Evolutionary conservation across 2,113 vertebrate species (phyloP), one percentile per base, ranked within the genome.

Genomic region (Equus przewalskii): DNA sequence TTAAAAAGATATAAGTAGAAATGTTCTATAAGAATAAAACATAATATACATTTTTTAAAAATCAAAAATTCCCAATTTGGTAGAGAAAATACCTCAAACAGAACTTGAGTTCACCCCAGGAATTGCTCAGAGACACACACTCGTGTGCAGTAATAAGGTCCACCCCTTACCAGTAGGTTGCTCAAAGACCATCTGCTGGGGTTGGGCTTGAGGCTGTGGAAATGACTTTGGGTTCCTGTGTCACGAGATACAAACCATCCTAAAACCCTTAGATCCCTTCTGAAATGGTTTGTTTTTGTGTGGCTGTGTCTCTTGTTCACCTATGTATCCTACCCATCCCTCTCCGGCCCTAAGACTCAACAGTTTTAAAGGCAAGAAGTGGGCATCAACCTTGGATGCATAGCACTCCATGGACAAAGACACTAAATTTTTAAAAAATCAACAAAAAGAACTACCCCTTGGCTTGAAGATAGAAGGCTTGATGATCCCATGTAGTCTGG

Each of bases 301-400:
- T 75, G 26, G 12, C 22, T 28, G 60, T 82, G 22, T 65, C 51
- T 92, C 24, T 41, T 46, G 18, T 36, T 89, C 70, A 75, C 72
- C 46, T 80, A n/a, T 16, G 14, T 11, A 30, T 56, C 15, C 10
- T 49, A 64, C 28, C 56, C 14, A 21, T n/a, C 36, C 26, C n/a
- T 86, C 30, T 54, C 58, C 7, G 22, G 24, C 7, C 15, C 56
- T 28, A 16, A 64, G 30, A 89, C 51, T 54, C 51, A 54, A 54
- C 15, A 70, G 36, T 72, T 78, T 96, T 46, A 91, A 96, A 97
- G 76, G 24, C 10, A 94, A 91, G 54, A 91, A 65, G 60, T 60
- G 79, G 33, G 21, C 56, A 84, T 33, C 14, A 82, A 33, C 30
- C 16, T 80, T 58, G 33, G 19, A 81, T 54, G 75, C 24, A 26